phyloP scores from a whole-genome alignment of 2,888 invertebrate species.

The Clostera curtula region DNA sequence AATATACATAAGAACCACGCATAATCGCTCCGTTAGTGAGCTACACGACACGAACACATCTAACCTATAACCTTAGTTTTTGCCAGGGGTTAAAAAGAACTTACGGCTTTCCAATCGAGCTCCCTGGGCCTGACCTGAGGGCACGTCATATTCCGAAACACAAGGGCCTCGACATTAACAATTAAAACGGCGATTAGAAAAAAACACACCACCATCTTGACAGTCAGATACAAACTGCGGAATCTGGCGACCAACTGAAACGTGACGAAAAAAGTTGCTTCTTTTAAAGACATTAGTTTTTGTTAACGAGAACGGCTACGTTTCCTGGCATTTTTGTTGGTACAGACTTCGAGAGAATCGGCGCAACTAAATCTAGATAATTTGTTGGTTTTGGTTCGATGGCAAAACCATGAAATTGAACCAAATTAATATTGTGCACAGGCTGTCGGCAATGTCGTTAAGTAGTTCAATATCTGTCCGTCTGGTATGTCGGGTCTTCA shows the following conservation, averaged over 20 bases:
- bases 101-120: slow-evolving; percentile 61
- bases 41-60: too few species aligned
- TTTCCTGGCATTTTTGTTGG: neutral
- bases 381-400: too few species aligned
- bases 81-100: slow-evolving; percentile 15
- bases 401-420: too few species aligned
- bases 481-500: too few species aligned
- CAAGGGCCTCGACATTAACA: slow-evolving; percentile 33
- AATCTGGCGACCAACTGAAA: slow-evolving; percentile 37
- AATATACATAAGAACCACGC: too few species aligned
- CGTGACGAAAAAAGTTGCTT: slow-evolving; percentile 30
- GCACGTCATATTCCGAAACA: slow-evolving; percentile 47
- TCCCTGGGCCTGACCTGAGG: slow-evolving; percentile 47
- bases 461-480: too few species aligned
- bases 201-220: slow-evolving; percentile 37
- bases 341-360: neutral
- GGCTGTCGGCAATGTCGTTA: too few species aligned
- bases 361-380: neutral
- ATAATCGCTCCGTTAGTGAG: too few species aligned
- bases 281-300: slow-evolving; percentile 40
- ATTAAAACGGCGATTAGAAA: slow-evolving; percentile 33
- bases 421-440: too few species aligned
- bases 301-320: slow-evolving; percentile 10
- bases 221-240: slow-evolving; percentile 23
- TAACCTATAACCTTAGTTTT: too few species aligned